Percentiles rank a stretch among this genome's conserved stretches.
Conservation (phyloP, 2,113 vertebrate species). For the Mustela lutreola region DNA sequence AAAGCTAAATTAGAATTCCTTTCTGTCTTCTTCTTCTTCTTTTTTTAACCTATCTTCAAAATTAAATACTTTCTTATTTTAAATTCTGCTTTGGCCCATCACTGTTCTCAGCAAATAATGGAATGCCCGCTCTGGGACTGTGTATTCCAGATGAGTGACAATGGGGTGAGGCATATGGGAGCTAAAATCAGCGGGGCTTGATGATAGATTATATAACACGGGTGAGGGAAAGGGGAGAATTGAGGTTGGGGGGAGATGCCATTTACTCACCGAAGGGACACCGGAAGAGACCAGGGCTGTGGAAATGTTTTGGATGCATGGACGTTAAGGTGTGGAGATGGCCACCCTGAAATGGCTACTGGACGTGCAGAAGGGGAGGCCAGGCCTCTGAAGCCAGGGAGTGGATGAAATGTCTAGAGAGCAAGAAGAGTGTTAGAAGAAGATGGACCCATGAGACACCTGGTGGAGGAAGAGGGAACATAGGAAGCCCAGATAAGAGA, state of each 20-base stretch:
- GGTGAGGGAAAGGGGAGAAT: neutral
- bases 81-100: neutral
- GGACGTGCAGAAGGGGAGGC: neutral
- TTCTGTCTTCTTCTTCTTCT: neutral
- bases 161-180: no score
- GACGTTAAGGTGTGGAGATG: neutral
- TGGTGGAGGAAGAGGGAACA: neutral
- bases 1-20: slow-evolving; percentile 48
- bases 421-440: no score
- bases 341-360: neutral
- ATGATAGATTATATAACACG: no score
- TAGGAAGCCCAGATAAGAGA: neutral
- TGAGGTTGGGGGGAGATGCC: neutral
- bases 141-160: neutral
- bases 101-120: neutral
- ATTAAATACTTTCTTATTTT: neutral
- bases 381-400: neutral
- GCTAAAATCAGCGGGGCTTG: neutral
- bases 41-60: neutral
- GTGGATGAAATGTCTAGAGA: neutral
- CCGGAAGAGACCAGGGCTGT: neutral
- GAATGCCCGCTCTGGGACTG: neutral
- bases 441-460: no score
- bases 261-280: neutral
- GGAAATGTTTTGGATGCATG: neutral